Percentiles rank a stretch among this genome's conserved stretches.
These are phyloP conservation scores for Potamarius usumacintae DNA, from an alignment of 2,113 vertebrate species.

Conservation along the genomic window DNA sequence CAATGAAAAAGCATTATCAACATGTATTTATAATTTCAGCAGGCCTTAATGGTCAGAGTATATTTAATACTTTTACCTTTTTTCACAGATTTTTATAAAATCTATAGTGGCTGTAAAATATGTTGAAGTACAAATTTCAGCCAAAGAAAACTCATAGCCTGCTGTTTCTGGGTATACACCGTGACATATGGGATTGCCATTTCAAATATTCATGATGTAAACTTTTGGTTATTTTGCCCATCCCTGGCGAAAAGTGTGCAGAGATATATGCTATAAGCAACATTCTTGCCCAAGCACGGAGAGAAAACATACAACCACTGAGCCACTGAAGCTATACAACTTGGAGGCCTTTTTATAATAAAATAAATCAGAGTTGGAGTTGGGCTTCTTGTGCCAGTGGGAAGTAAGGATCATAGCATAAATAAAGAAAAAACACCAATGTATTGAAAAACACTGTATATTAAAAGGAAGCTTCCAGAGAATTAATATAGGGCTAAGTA, in stretches of 20 bases:
- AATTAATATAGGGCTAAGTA: not conserved
- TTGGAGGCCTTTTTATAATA: not conserved
- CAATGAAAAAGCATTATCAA: not conserved
- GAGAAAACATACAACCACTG: not conserved
- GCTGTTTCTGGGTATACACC: not conserved
- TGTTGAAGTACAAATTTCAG: not conserved
- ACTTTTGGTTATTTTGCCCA: not conserved
- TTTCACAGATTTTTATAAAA: not conserved
- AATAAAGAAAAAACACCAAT: not conserved
- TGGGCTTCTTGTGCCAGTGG: not conserved
- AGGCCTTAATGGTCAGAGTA: no score
- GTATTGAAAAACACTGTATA: not conserved
- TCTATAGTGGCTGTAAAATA: not conserved
- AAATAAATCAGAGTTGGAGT: not conserved
- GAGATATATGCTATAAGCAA: constrained; percentile 1
- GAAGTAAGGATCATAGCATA: not conserved
- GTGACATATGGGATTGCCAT: not conserved
- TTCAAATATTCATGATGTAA: not conserved
- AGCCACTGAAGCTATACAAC: not conserved
- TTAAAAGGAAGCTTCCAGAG: not conserved
- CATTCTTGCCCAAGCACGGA: not conserved
- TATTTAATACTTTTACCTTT: not conserved
- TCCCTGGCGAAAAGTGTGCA: not conserved
- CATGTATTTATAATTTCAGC: not conserved
- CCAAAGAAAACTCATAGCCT: not conserved